These are phyloP conservation scores for Diplosoma virens DNA, from an alignment of 23 tunicate genomes.

Conservation along the genomic window DNA sequence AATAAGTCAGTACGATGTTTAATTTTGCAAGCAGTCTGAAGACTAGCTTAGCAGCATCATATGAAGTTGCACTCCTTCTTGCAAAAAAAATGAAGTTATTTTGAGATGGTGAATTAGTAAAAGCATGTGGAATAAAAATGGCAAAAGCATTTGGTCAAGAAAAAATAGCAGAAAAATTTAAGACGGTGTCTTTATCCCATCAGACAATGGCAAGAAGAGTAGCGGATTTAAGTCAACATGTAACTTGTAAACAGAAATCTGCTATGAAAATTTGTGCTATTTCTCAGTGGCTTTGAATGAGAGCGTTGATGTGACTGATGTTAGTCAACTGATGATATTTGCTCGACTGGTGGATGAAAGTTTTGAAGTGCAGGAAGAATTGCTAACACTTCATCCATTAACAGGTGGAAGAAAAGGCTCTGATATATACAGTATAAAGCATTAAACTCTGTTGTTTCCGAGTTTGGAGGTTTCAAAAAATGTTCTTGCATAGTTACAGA, in stretches of 20 bases:
- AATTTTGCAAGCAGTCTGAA: slow-evolving; percentile 11
- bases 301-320: slow-evolving; percentile 13
- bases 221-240: not conserved
- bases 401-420: slow-evolving; percentile 15
- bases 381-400: slow-evolving; percentile 13
- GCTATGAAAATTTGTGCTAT: slow-evolving; percentile 6
- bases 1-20: slow-evolving; percentile 16
- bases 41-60: slow-evolving; percentile 20
- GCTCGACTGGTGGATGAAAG: slow-evolving; percentile 22
- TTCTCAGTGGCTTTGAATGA: slow-evolving; percentile 34
- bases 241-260: slow-evolving; percentile 20
- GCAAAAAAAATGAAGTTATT: slow-evolving; percentile 16
- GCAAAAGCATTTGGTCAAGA: slow-evolving; percentile 13
- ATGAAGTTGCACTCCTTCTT: slow-evolving; percentile 9
- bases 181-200: slow-evolving; percentile 29
- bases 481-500: slow-evolving; percentile 14
- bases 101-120: slow-evolving; percentile 26
- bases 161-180: slow-evolving; percentile 16
- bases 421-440: slow-evolving; percentile 11
- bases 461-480: slow-evolving; percentile 13
- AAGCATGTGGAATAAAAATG: slow-evolving; percentile 24
- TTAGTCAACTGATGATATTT: slow-evolving; percentile 16
- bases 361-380: slow-evolving; percentile 15
- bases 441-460: slow-evolving; percentile 25
- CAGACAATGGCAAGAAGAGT: slow-evolving; percentile 27